Percentiles rank a stretch among this genome's conserved stretches.
phyloP scores from a whole-genome alignment of 2,797 vertebrate species.

The Ctenopoma multispine region DNA sequence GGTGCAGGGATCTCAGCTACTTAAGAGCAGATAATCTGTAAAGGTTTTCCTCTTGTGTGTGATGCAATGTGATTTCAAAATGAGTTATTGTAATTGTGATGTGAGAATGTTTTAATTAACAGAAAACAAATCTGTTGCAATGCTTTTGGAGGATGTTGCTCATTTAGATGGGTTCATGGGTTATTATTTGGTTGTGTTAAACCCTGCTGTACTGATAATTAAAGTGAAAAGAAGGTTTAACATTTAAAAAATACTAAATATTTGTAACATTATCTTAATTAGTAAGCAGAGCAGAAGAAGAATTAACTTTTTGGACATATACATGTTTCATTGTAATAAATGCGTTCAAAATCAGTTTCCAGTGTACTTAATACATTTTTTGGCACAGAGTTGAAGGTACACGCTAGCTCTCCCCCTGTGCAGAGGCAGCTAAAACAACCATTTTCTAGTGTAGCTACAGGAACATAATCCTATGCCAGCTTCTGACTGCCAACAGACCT shows the following conservation, averaged over 20 bases:
- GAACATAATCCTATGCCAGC: neutral
- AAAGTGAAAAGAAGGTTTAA: slow-evolving; percentile 1
- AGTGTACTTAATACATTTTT: neutral
- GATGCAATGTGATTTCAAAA: slow-evolving; percentile 25
- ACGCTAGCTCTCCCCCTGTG: too few species aligned
- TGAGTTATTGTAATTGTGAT: neutral
- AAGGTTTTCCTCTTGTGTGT: neutral
- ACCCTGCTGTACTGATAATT: slow-evolving; percentile 4
- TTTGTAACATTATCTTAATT: too few species aligned
- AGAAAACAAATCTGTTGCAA: neutral
- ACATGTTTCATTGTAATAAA: neutral
- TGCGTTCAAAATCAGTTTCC: neutral
- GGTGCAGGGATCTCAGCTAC: slow-evolving; percentile 18
- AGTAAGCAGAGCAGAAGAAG: neutral
- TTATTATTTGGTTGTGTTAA: neutral
- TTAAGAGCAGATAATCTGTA: slow-evolving; percentile 28
- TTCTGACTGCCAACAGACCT: neutral
- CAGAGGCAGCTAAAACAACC: neutral
- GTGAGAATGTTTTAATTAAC: neutral
- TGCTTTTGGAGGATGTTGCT: neutral
- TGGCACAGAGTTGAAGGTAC: neutral
- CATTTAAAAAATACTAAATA: too few species aligned
- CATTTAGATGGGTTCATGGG: neutral
- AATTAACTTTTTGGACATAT: neutral
- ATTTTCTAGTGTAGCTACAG: neutral